Base-by-base conservation (phyloP, 1,140 invertebrate genomes). In the Caenorhabditis brenneri region DNA sequence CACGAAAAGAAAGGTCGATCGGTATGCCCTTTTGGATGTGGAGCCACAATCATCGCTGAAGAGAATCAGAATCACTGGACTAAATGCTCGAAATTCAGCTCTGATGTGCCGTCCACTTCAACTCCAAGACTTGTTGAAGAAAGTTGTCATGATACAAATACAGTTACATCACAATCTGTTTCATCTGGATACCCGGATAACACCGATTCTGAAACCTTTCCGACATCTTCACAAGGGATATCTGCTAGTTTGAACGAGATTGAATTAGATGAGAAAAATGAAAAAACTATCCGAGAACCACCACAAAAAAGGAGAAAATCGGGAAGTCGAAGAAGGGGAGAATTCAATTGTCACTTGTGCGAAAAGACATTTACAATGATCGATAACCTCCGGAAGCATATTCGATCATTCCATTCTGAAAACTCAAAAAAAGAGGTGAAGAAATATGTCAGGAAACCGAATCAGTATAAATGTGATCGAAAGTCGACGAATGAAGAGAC, bases 121-220 rank as follows among this genome's bases (percentile, higher is more conserved):
- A 65, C 29, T 36, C 15, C 33, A 65, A 33, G 12, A n/a, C 58
- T 65, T 19, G 3, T n/a, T 22, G 31, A 65, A 36, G 33, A 65
- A 7, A 9, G 33, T 15, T 65, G 33, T 36, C 5, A 24, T 1
- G 29, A 65, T 15, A 65, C 58, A 19, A 65, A 65, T 65, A 65
- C 58, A 7, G 58, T 65, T 15, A 65, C 58, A 36, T 65, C 58
- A 9, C 58, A 65, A 39, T 65, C 58, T 19, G 22, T 65, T 79
- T 22, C 58, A 10, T 0, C 12, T 5, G 58, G 27, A 24, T 58
- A 58, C 29, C 55, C 79, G 81, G 86, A 51, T 19, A 29, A 84
- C 27, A 31, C 7, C 12, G 58, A 65, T 1, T n/a, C 5, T 10
- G 58, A 74, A 24, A 19, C 36, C 3, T 33, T 19, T 33, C 12